Conservation (phyloP, 1,140 invertebrate genomes). For the Bombus vancouverensis region DNA sequence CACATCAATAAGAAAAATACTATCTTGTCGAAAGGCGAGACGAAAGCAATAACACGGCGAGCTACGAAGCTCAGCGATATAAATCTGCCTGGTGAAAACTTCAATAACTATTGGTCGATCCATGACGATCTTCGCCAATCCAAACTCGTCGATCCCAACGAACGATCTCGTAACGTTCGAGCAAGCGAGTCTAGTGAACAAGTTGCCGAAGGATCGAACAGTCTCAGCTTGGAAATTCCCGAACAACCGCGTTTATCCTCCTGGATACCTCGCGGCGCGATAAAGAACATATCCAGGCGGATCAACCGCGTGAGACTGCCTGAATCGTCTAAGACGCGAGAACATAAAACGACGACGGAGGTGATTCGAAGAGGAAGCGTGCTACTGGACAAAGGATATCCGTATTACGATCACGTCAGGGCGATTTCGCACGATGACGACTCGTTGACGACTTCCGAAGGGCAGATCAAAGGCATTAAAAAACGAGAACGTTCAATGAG, state of each 20-base stretch:
- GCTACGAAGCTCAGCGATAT: background rate
- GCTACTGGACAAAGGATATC: background rate
- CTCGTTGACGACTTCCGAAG: background rate
- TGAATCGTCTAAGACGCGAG: background rate
- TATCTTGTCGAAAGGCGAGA: background rate
- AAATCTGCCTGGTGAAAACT: background rate
- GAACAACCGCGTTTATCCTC: background rate
- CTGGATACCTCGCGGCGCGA: background rate
- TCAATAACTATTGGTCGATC: background rate
- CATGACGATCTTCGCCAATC: background rate
- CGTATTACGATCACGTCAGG: slow-evolving; percentile 29
- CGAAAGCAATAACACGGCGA: background rate
- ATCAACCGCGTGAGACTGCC: background rate
- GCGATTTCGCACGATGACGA: background rate
- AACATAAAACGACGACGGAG: background rate
- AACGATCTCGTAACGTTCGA: background rate
- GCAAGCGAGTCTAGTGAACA: background rate
- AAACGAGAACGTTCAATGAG: too few species aligned
- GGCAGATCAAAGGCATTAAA: too few species aligned
- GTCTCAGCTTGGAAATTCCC: background rate
- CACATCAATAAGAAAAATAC: background rate
- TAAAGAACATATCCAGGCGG: background rate
- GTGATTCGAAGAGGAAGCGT: too few species aligned
- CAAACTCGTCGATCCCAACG: background rate
- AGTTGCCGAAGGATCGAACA: background rate